Percentiles rank a stretch among this genome's conserved stretches.
phyloP scores from a whole-genome alignment of 2,888 invertebrate genomes.

The Dicranocentrus wangi region DNA sequence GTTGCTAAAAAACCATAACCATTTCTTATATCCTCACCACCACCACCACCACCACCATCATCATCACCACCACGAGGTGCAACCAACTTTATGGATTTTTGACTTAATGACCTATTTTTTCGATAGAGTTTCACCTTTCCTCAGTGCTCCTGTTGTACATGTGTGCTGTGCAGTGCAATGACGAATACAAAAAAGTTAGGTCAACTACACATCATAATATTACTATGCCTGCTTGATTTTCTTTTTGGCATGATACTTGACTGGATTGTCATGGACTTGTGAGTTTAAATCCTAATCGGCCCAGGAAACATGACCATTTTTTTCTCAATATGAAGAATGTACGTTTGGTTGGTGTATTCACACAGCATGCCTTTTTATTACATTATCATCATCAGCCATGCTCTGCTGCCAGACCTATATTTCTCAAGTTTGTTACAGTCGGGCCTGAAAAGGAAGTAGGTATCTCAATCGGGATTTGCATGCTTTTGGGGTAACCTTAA shows the following conservation, averaged over 20 bases:
- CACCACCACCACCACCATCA: not conserved
- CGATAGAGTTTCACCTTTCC: conserved; percentile 32
- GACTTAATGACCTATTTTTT: conserved; percentile 54
- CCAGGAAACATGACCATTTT: conserved; percentile 32
- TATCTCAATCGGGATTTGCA: not conserved
- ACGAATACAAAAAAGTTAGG: conserved; percentile 10
- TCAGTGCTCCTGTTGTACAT: not conserved
- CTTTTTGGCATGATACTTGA: conserved; percentile 26
- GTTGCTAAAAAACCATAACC: not conserved
- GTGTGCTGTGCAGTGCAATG: not conserved
- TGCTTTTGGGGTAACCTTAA: too few species aligned
- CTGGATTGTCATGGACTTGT: conserved; percentile 35
- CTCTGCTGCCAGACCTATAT: conserved; percentile 3
- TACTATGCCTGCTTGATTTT: conserved; percentile 11
- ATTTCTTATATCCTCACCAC: not conserved
- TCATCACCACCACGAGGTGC: not conserved
- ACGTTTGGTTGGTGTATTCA: not conserved
- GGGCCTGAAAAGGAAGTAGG: too few species aligned
- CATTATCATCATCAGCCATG: conserved; percentile 6
- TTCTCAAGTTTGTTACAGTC: not conserved
- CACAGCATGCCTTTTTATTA: conserved; percentile 3
- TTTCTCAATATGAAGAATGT: not conserved
- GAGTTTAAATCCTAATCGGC: conserved; percentile 27
- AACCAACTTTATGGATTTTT: conserved; percentile 30
- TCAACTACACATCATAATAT: not conserved